These are phyloP conservation scores for Tetropium fuscum DNA, from an alignment of 2,888 invertebrate species.

Conservation along the genomic window DNA sequence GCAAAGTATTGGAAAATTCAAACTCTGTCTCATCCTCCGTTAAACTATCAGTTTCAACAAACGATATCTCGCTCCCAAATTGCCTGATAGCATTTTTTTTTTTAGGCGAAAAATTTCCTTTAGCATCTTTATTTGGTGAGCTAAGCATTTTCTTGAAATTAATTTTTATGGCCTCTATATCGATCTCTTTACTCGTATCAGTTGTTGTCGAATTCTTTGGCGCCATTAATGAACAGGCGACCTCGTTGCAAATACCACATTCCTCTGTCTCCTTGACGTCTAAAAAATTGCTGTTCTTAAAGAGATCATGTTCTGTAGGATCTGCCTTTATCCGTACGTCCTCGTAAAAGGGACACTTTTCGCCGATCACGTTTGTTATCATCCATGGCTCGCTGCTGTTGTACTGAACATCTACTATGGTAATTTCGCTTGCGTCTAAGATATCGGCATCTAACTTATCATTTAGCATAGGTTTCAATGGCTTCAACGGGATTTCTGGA, in stretches of 20 bases:
- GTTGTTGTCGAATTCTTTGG: slow-evolving; percentile 21
- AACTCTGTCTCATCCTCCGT: slow-evolving; percentile 30
- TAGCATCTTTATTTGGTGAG: neutral
- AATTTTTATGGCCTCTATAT: slow-evolving; percentile 33
- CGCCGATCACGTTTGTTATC: slow-evolving; percentile 29
- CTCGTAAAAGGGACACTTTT: slow-evolving; percentile 22
- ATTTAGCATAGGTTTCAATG: slow-evolving; percentile 28
- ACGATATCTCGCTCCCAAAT: slow-evolving; percentile 6
- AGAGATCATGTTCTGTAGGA: slow-evolving; percentile 27
- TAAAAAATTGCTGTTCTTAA: slow-evolving; percentile 20
- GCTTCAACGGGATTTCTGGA: slow-evolving; percentile 49
- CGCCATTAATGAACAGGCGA: slow-evolving; percentile 14
- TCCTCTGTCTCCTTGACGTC: slow-evolving; percentile 10
- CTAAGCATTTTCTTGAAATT: slow-evolving; percentile 34
- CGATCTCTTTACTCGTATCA: slow-evolving; percentile 25
- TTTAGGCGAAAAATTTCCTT: slow-evolving; percentile 3
- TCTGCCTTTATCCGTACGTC: slow-evolving; percentile 28
- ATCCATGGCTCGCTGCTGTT: slow-evolving; percentile 43
- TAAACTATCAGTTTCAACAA: slow-evolving; percentile 29
- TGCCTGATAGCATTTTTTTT: neutral
- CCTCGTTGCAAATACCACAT: slow-evolving; percentile 12
- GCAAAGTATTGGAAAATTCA: slow-evolving; percentile 30
- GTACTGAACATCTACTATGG: slow-evolving; percentile 36
- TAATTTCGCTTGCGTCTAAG: slow-evolving; percentile 44
- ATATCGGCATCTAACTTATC: slow-evolving; percentile 41